Percentiles rank a stretch among this genome's conserved stretches.
Conservation (phyloP, 1,140 invertebrate species). For the Colletes gigas region DNA sequence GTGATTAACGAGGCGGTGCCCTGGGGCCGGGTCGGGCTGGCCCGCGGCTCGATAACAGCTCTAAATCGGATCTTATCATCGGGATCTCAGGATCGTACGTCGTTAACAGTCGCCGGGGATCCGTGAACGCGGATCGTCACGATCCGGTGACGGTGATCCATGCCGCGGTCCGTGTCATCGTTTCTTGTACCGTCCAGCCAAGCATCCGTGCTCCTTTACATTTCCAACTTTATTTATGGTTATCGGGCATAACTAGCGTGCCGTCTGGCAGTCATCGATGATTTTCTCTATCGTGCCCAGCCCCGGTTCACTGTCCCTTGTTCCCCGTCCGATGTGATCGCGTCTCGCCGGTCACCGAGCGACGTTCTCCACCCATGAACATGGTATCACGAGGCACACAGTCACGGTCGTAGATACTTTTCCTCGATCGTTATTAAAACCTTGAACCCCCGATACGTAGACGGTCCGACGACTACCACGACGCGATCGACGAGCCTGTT, state of each 20-base stretch:
- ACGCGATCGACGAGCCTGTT: not conserved
- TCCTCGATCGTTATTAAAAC: not conserved
- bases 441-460: not conserved
- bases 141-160: conserved; percentile 44
- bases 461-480: not conserved
- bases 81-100: conserved; percentile 20
- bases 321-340: not conserved
- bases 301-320: not conserved
- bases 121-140: conserved; percentile 38
- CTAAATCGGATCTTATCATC: conserved; percentile 40
- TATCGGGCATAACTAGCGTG: conserved; percentile 17
- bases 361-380: not conserved
- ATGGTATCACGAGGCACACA: not conserved
- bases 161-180: conserved; percentile 37
- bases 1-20: conserved; percentile 37
- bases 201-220: conserved; percentile 31
- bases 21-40: not conserved
- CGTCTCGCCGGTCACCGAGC: not conserved
- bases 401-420: not conserved
- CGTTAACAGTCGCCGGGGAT: conserved; percentile 23
- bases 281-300: not conserved
- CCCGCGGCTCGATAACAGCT: conserved; percentile 10
- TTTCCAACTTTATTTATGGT: conserved; percentile 40
- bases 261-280: conserved; percentile 2
- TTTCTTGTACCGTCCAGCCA: conserved; percentile 25